Conservation (phyloP, 2,888 invertebrate species). For the Nipponacmea schrenckii region DNA sequence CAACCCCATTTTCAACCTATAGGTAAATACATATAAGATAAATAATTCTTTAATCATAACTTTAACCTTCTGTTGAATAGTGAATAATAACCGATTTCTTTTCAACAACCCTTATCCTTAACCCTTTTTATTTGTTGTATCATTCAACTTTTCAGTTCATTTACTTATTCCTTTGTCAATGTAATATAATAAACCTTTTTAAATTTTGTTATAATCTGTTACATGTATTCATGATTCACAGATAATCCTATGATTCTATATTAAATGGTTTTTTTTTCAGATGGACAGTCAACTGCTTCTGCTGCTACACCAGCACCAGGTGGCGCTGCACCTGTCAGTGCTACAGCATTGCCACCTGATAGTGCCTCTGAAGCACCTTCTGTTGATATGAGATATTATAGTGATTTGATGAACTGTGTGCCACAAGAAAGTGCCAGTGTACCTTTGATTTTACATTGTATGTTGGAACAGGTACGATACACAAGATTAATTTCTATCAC, state of each 20-base stretch:
- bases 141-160: no score
- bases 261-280: neutral
- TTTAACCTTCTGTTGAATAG: no score
- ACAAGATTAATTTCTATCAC: neutral
- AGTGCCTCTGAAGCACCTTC: constrained; percentile 32
- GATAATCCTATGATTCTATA: no score
- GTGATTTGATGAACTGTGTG: constrained; percentile 63
- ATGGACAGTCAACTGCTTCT: constrained; percentile 16
- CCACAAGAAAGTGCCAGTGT: constrained; percentile 66
- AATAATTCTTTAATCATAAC: no score
- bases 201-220: no score
- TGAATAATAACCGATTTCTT: no score
- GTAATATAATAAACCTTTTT: no score
- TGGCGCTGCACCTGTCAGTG: constrained; percentile 28
- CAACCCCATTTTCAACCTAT: constrained; percentile 9
- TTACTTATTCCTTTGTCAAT: no score
- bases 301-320: constrained; percentile 16
- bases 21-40: neutral
- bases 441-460: constrained; percentile 62
- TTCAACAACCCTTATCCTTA: no score
- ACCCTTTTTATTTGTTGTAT: no score
- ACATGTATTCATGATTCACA: no score
- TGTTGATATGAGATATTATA: constrained; percentile 66
- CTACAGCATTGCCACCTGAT: constrained; percentile 36
- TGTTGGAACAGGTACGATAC: constrained; percentile 65